Conservation (phyloP, 2,797 vertebrate species). For the Cyclopterus lumpus region DNA sequence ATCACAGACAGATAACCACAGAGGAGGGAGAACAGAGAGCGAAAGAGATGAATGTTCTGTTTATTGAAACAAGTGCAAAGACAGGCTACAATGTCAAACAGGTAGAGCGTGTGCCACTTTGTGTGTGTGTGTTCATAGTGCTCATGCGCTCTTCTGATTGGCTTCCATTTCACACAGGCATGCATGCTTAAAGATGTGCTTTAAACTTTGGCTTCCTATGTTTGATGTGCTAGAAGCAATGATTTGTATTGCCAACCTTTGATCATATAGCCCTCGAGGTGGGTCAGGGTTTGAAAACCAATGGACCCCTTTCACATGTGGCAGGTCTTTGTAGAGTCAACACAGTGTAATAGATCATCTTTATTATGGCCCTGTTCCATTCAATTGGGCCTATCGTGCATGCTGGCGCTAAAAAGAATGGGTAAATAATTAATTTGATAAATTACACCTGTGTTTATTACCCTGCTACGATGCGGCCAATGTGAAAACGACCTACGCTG, state of each 20-base stretch:
- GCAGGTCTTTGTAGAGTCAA: neutral
- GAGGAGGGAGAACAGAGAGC: constrained; percentile 85
- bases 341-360: neutral
- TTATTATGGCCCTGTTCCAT: neutral
- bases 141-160: constrained; percentile 55
- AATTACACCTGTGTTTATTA: neutral
- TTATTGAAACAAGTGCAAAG: constrained; percentile 87
- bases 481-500: neutral
- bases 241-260: constrained; percentile 5
- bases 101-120: constrained; percentile 77
- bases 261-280: constrained; percentile 9
- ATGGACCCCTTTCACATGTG: neutral
- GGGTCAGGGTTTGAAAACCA: constrained; percentile 65
- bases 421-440: neutral
- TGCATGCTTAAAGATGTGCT: constrained; percentile 54
- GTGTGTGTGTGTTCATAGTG: constrained; percentile 56
- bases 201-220: constrained; percentile 45
- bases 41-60: constrained; percentile 87
- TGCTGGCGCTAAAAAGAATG: neutral
- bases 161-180: constrained; percentile 61
- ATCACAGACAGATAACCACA: constrained; percentile 84
- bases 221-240: constrained; percentile 4
- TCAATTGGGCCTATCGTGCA: neutral
- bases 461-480: neutral
- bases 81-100: constrained; percentile 88